Evolutionary conservation across 2,113 vertebrate genomes (phyloP), one percentile per base, ranked within the genome.

Genomic region (Urocynchramus pylzowi): DNA sequence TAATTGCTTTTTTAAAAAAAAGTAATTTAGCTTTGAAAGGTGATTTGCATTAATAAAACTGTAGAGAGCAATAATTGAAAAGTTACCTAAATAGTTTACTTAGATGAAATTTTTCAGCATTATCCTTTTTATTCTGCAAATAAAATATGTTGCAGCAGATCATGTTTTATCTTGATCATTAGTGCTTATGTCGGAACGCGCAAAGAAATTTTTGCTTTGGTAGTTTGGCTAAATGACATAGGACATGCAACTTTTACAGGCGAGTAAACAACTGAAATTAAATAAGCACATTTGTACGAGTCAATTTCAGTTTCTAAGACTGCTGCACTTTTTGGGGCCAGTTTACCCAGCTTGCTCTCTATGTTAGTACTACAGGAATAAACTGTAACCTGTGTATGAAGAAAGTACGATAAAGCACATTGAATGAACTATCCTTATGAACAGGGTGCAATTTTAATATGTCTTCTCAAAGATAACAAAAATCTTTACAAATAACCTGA

Each of bases 401-500:
- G 53, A 28, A 78, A 60, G 54, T 21, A 79, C 13, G 23, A 35
- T 23, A 42, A 11, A 26, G 26, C 27, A 54, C 31, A 54, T 37
- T 80, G 35, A 53, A 71, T 45, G 16, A 89, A 60, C 44, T 67
- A 69, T 45, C 16, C 44, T 76, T 30, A 56, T 6, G 18, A 82
- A 84, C 4, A 41, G 16, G 22, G n/a, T 20, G 52, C 7, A 91
- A 78, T 18, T 76, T 64, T 63, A 84, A 31, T 6, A 39, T 13
- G 3, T 37, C 50, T 85, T 90, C 59, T 42, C 18, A 86, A 91
- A 92, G 20, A 5, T 13, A 78, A 75, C 2, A 85, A 77, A 96
- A 68, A 47, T 42, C 10, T 80, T 82, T 31, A 59, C 59, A 95
- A 97, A 96, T 82, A 88, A 99, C 99, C 99, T 99, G 99, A 96